Evolutionary conservation across 1,140 invertebrate species (phyloP).

Genomic region (Papilio xuthus): DNA sequence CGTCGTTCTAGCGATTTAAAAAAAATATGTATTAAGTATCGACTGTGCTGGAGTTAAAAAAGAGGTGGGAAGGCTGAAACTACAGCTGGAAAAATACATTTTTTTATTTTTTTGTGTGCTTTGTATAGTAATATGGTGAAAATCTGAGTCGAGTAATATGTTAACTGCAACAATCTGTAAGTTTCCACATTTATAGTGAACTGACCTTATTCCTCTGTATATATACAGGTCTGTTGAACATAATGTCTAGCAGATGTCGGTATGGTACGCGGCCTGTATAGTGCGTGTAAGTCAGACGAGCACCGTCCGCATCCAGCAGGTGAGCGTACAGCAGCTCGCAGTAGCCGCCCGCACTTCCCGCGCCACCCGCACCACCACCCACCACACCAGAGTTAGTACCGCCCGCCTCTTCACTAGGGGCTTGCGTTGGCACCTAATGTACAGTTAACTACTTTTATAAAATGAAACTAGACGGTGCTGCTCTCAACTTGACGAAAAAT

Average conservation of each 20-base stretch:
- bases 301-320: conserved; percentile 88
- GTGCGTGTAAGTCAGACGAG: conserved; percentile 89
- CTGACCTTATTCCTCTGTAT: conserved; percentile 87
- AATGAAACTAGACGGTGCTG: too few species aligned
- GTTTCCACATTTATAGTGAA: neutral
- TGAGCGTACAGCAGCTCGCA: conserved; percentile 90
- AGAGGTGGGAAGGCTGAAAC: too few species aligned
- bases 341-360: conserved; percentile 78
- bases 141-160: too few species aligned
- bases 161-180: neutral
- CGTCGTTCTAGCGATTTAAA: too few species aligned
- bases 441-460: too few species aligned
- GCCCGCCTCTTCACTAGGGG: conserved; percentile 79
- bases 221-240: conserved; percentile 89
- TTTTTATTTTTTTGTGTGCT: too few species aligned
- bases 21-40: too few species aligned
- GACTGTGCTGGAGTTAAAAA: too few species aligned
- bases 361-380: conserved; percentile 39
- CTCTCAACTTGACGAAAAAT: too few species aligned
- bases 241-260: conserved; percentile 87
- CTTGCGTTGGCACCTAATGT: conserved; percentile 85
- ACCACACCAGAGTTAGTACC: conserved; percentile 33
- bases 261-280: conserved; percentile 87
- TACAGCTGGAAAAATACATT: too few species aligned
- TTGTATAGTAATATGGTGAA: too few species aligned